A percentile compares a stretch with the other conserved stretches of the same genome.
These are phyloP conservation scores for Gastrophysa polygoni DNA, from an alignment of 2,888 invertebrate species.

Conservation along the genomic window DNA sequence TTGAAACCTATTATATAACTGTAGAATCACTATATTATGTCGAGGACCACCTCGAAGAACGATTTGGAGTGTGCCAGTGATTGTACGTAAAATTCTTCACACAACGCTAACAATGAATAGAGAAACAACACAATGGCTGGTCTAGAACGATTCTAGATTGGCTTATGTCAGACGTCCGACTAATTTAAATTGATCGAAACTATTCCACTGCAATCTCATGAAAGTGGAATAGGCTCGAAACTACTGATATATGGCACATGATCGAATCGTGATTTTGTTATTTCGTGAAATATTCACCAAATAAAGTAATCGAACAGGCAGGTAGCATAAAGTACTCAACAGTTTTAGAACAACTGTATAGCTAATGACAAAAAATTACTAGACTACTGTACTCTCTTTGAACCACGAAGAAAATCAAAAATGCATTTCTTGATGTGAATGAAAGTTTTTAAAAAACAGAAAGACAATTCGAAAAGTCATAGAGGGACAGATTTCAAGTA, in stretches of 20 bases:
- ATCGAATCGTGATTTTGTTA: slow-evolving; percentile 26
- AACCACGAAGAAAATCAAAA: too few species aligned
- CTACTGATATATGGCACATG: slow-evolving; percentile 26
- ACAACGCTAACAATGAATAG: background rate
- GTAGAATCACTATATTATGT: background rate
- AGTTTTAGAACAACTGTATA: too few species aligned
- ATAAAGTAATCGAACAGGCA: slow-evolving; percentile 18
- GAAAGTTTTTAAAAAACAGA: too few species aligned
- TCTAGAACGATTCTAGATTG: slow-evolving; percentile 22
- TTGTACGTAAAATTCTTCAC: slow-evolving; percentile 16
- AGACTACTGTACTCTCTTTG: too few species aligned
- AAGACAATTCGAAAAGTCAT: too few species aligned
- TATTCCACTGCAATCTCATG: slow-evolving; percentile 16
- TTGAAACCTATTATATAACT: background rate
- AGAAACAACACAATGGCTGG: background rate
- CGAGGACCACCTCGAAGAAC: slow-evolving; percentile 16
- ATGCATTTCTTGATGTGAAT: too few species aligned
- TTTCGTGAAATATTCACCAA: slow-evolving; percentile 2
- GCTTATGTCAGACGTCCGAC: slow-evolving; percentile 16
- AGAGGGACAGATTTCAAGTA: too few species aligned
- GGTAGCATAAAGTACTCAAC: too few species aligned
- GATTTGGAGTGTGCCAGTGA: slow-evolving; percentile 19
- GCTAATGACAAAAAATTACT: slow-evolving; percentile 1
- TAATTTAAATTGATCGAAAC: slow-evolving; percentile 15
- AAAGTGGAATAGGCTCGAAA: slow-evolving; percentile 21